Evolutionary conservation across 2,113 vertebrate genomes (phyloP).

Genomic region (cattle (Bos taurus)): DNA sequence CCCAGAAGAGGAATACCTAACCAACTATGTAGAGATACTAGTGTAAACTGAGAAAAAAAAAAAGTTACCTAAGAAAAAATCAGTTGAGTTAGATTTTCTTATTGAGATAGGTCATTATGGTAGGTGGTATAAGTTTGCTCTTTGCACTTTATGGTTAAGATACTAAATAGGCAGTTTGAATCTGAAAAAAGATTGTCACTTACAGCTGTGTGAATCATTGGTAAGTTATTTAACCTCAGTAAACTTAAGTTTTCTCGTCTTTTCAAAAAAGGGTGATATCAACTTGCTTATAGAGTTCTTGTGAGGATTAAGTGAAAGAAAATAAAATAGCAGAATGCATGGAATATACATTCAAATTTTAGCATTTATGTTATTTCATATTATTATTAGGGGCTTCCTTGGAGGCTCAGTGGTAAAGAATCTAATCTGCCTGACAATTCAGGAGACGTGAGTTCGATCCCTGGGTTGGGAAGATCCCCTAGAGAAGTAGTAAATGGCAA

Average conservation of each 20-base stretch:
- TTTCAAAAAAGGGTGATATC: background rate
- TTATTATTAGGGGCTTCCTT: background rate
- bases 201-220: background rate
- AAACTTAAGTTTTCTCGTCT: background rate
- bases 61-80: background rate
- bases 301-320: background rate
- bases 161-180: background rate
- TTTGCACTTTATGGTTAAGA: background rate
- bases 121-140: background rate
- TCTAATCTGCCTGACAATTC: background rate
- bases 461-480: background rate
- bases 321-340: background rate
- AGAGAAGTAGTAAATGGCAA: background rate
- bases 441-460: background rate
- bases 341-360: background rate
- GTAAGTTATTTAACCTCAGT: background rate
- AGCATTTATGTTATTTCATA: background rate
- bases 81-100: background rate
- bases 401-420: background rate
- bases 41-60: background rate
- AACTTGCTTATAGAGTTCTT: background rate
- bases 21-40: background rate
- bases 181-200: background rate
- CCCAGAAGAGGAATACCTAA: background rate
- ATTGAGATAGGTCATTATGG: background rate